phyloP scores from a whole-genome alignment of 1,140 invertebrate species.

The Lanistes nyassanus region DNA sequence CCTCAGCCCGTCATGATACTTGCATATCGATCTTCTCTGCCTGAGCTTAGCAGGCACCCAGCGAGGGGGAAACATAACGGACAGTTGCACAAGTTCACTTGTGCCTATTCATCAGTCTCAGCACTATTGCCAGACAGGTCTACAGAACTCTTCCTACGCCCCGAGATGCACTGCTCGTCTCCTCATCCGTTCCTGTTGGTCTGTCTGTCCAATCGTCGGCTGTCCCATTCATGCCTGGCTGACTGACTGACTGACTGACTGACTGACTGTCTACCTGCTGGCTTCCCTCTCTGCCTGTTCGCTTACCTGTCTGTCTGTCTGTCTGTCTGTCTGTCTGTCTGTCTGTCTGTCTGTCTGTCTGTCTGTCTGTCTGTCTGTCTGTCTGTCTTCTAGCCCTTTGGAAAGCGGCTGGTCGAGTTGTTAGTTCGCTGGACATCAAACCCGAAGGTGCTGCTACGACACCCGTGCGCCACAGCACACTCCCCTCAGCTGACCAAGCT shows the following conservation, averaged over 20 bases:
- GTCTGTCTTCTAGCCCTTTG: constrained; percentile 16
- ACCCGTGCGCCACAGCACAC: no score
- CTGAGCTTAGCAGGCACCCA: neutral
- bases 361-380: constrained; percentile 21
- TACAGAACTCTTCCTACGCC: constrained; percentile 13
- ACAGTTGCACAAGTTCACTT: constrained; percentile 18
- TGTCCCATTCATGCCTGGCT: constrained; percentile 39
- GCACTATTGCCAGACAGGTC: constrained; percentile 22
- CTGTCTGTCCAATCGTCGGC: constrained; percentile 32
- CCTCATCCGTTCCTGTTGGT: constrained; percentile 32
- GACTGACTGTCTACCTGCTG: constrained; percentile 20
- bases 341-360: constrained; percentile 31
- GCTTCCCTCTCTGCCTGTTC: constrained; percentile 29
- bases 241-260: constrained; percentile 29
- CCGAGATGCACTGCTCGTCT: neutral
- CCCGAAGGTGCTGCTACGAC: neutral
- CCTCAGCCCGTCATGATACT: neutral
- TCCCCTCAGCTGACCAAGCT: no score
- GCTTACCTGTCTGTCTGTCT: constrained; percentile 25
- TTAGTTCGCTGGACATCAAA: neutral
- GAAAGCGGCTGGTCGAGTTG: neutral
- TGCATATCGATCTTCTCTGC: neutral
- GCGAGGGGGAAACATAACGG: neutral
- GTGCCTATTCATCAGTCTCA: constrained; percentile 26
- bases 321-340: constrained; percentile 9